Evolutionary conservation across 2,797 vertebrate genomes (phyloP), one percentile per base, ranked within the genome.

Genomic region (Lophius americanus): DNA sequence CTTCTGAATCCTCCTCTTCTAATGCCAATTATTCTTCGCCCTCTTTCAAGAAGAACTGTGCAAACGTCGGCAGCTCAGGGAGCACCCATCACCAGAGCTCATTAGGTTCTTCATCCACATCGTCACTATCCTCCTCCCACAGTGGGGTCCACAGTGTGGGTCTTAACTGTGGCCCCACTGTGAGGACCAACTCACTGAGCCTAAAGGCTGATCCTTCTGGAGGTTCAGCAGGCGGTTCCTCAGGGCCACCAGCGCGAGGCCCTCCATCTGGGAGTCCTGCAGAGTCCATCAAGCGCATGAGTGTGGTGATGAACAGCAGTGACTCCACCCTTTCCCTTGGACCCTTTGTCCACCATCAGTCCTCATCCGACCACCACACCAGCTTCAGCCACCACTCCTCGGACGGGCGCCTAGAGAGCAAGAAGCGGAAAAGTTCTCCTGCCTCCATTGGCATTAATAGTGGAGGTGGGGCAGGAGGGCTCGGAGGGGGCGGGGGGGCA

Each of bases 281-380:
- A 3, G 98, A 99, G 80, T 94, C 97, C 61, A 99, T 99, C 86
- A 99, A 98, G 83, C 95, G 98, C 75, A 99, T 99, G 98, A 99
- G 97, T 39, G 96, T 99, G 77, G 94, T 99, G 90, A 97, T 99
- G 94, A 99, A 98, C 93, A 98, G 97, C 87, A 92, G 96, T 1
- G 96, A 99, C 90, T 98, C 97, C 76, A 98, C 96, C 0, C 96
- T 99, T 50, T 99, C 97, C 7, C 93, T 99, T 12, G 98, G 98
- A 65, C 98, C 98, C 0, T 99, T 99, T 48, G 93, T 99, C 67
- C 96, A 98, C 90, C 96, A 92, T 72, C 91, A 90, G 70, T 84
- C 89, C 70, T 82, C 81, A 5, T 85, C 82, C n/a, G 90, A 92
- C 73, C 92, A 93, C 63, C 96, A 97, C 60, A 79, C 93, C 88